Evolutionary conservation across 2,797 vertebrate genomes (phyloP).

Genomic region (Spinus olivaceus): DNA sequence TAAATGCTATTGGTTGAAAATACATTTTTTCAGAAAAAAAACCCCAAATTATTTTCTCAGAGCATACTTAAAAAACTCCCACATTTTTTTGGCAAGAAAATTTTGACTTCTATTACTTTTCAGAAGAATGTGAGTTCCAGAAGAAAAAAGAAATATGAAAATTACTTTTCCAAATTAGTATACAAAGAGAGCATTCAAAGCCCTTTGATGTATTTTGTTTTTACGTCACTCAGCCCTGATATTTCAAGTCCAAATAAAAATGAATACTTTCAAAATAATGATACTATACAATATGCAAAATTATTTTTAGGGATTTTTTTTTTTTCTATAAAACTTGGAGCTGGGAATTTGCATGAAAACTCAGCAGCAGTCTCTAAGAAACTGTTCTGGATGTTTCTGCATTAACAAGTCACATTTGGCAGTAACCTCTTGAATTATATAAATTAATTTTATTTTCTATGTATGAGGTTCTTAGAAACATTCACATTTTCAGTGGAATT

Average conservation of each 20-base stretch:
- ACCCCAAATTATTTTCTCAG: background rate
- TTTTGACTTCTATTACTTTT: background rate
- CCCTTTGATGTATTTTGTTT: background rate
- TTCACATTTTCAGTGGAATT: background rate
- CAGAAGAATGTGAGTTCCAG: background rate
- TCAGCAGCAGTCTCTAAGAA: background rate
- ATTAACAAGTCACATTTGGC: background rate
- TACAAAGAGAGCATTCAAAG: background rate
- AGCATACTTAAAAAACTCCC: background rate
- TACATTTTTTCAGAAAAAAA: background rate
- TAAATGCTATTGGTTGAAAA: background rate
- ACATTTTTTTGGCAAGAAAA: background rate
- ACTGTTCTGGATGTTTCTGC: background rate
- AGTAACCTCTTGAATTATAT: background rate
- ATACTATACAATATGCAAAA: background rate
- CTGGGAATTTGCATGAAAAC: background rate
- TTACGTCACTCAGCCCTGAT: background rate
- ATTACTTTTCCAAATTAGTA: background rate
- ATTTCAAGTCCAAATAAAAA: background rate
- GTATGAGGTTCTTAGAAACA: background rate
- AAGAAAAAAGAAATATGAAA: background rate
- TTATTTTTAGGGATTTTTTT: background rate
- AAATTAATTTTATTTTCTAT: background rate
- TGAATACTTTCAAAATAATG: background rate
- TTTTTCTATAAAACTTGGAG: background rate